phyloP scores from a whole-genome alignment of 2,797 vertebrate genomes.

The Coluber constrictor region DNA sequence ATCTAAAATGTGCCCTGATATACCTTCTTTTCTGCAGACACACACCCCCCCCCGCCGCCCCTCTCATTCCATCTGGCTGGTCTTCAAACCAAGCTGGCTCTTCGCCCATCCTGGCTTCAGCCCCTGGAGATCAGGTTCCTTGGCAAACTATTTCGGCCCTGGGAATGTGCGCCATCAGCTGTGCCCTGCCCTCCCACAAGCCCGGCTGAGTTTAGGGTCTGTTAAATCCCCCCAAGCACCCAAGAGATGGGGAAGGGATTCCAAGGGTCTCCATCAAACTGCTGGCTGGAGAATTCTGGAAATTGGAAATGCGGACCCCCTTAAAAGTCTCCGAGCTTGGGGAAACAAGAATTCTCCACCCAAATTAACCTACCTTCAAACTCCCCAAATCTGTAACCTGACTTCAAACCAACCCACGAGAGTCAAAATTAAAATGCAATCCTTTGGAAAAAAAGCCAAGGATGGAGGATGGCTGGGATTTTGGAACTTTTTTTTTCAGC shows the following conservation, averaged over 20 bases:
- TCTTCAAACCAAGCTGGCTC: background rate
- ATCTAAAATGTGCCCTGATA: background rate
- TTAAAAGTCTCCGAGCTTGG: background rate
- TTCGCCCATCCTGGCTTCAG: background rate
- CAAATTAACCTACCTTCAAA: background rate
- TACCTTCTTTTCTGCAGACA: no score
- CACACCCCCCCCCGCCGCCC: background rate
- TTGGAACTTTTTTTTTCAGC: background rate
- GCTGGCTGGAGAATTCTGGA: background rate
- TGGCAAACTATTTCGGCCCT: conserved; percentile 1
- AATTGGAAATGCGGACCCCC: background rate
- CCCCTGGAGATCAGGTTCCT: conserved; percentile 12
- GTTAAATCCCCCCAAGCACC: background rate
- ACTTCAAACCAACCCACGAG: background rate
- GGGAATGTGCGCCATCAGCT: conserved; percentile 4
- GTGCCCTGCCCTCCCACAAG: background rate
- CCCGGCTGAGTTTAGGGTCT: background rate
- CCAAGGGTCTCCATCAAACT: background rate
- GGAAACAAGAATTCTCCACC: background rate
- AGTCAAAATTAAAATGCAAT: background rate
- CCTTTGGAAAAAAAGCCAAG: background rate
- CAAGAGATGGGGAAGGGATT: background rate
- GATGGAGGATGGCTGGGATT: background rate
- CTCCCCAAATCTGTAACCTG: background rate
- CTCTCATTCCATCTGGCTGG: background rate